These are phyloP conservation scores for Trichonephila inaurata DNA, from an alignment of 1,140 invertebrate genomes.

Conservation along the genomic window DNA sequence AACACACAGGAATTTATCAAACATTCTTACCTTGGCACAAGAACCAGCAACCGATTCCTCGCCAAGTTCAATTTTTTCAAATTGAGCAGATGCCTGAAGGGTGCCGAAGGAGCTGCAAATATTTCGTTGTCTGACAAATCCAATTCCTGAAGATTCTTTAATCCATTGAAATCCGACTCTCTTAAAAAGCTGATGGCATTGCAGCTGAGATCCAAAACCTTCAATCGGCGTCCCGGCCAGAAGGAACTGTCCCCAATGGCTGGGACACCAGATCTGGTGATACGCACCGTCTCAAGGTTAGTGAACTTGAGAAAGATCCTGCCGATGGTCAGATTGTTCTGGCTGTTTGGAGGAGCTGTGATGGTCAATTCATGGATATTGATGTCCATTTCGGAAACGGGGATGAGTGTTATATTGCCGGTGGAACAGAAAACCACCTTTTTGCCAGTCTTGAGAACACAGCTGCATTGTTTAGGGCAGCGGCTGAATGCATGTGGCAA, in stretches of 20 bases:
- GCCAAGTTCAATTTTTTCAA: slow-evolving; percentile 86
- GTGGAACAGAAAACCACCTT: slow-evolving; percentile 81
- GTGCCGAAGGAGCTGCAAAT: slow-evolving; percentile 84
- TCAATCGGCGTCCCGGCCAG: slow-evolving; percentile 86
- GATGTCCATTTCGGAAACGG: slow-evolving; percentile 84
- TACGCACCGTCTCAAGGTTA: slow-evolving; percentile 87
- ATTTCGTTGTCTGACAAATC: slow-evolving; percentile 82
- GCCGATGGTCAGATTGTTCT: slow-evolving; percentile 87
- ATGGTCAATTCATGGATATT: slow-evolving; percentile 86
- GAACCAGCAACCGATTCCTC: slow-evolving; percentile 86
- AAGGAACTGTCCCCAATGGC: slow-evolving; percentile 90
- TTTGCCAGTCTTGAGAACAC: slow-evolving; percentile 79
- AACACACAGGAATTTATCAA: background rate
- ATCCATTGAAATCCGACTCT: slow-evolving; percentile 81
- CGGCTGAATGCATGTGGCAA: background rate
- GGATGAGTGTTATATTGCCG: slow-evolving; percentile 85
- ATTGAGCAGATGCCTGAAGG: slow-evolving; percentile 86
- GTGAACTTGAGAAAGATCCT: slow-evolving; percentile 87
- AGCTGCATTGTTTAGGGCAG: slow-evolving; percentile 79
- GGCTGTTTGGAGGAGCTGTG: slow-evolving; percentile 84
- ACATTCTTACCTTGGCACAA: slow-evolving; percentile 82
- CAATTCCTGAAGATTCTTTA: slow-evolving; percentile 81
- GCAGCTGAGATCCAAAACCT: slow-evolving; percentile 86
- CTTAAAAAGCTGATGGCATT: slow-evolving; percentile 88
- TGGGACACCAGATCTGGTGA: slow-evolving; percentile 88